phyloP scores from a whole-genome alignment of 1,140 invertebrate species.

The Drosophila pruinosa region DNA sequence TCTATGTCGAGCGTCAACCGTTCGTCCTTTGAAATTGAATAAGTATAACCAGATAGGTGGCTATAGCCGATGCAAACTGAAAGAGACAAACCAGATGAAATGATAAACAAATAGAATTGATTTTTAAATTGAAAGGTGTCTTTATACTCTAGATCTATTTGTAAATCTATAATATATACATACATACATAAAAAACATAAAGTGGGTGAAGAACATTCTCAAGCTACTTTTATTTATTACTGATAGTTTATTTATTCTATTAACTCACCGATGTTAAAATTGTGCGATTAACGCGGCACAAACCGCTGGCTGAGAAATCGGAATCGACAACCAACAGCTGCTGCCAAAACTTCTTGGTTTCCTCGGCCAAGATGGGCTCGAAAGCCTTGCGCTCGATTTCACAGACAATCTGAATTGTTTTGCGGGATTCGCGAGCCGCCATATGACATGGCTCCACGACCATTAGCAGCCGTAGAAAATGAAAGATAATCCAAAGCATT shows the following conservation, averaged over 20 bases:
- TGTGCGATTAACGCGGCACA: constrained; percentile 86
- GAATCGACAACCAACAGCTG: constrained; percentile 86
- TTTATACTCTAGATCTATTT: no score
- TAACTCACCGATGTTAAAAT: constrained; percentile 86
- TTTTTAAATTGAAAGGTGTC: no score
- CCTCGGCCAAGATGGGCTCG: constrained; percentile 71
- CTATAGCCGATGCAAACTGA: constrained; percentile 87
- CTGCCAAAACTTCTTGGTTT: constrained; percentile 87
- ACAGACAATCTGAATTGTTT: constrained; percentile 76
- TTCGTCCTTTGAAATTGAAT: constrained; percentile 87
- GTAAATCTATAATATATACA: no score
- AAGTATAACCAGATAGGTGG: constrained; percentile 88
- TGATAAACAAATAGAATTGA: not conserved
- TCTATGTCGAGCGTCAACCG: constrained; percentile 46
- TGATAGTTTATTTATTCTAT: not conserved
- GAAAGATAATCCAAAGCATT: constrained; percentile 87
- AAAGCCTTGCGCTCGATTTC: constrained; percentile 69
- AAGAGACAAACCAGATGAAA: constrained; percentile 15
- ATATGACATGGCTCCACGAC: constrained; percentile 88
- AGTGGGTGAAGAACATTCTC: no score
- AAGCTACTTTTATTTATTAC: no score
- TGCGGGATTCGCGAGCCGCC: constrained; percentile 81
- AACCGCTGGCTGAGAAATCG: constrained; percentile 86
- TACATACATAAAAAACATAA: no score
- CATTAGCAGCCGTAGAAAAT: constrained; percentile 85